Evolutionary conservation across 1,140 invertebrate species (phyloP), one percentile per base, ranked within the genome.

Genomic region (Eriosoma lanigerum): DNA sequence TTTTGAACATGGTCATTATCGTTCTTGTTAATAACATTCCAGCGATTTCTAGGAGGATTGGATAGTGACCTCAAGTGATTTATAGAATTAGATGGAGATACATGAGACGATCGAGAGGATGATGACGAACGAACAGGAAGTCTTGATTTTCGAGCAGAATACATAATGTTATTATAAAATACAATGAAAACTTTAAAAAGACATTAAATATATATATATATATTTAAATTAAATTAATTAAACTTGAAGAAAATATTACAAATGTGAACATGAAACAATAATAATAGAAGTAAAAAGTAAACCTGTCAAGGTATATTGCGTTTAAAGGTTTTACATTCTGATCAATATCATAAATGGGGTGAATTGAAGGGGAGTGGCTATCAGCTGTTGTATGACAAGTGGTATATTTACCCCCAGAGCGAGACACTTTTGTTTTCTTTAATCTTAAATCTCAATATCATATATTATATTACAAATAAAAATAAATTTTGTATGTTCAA

Each of bases 281-380:
- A 38, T 38, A 38, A 8, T 38, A 24, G 5, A 32, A 38, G 52
- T 6, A 54, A n/a, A 54, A 4, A 38, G 3, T 38, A 8, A 4
- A 38, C 8, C 24, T 29, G 3, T 75, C 32, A 60, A 76, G 70
- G 73, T 70, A 60, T 80, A 50, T n/a, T 58, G 52, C 52, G 8
- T 50, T 46, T 81, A 60, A 60, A 44, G 26, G 17, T 21, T 81
- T 38, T 17, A 58, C 24, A 62, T 38, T 70, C 24, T 82, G 81
- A 83, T 83, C 83, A 72, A 83, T 84, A 68, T 83, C 82, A 73
- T 82, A 83, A 52, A 75, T 58, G 62, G 82, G 81, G 66, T 75
- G 81, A 52, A 70, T 46, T 29, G 82, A 78, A 60, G 38, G 75
- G 75, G 75, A 60, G 75, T 78, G 75, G 75, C 56, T 44, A 78